phyloP scores from a whole-genome alignment of 2,888 invertebrate species.

The Onchidella celtica region DNA sequence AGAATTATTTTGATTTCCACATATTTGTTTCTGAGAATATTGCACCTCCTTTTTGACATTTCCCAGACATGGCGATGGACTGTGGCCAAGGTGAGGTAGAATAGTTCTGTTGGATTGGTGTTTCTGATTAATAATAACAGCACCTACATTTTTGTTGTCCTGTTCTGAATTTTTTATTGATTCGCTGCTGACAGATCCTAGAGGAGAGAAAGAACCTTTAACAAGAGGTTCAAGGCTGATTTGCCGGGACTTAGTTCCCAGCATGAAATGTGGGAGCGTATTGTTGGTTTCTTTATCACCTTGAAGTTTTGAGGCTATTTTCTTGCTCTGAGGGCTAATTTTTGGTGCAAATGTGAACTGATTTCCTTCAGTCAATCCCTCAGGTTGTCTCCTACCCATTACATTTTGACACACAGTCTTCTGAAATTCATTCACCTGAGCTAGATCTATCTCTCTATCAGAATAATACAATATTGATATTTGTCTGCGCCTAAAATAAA shows the following conservation, averaged over 20 bases:
- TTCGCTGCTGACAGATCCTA: slow-evolving; percentile 26
- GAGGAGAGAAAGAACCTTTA: slow-evolving; percentile 14
- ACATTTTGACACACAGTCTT: no score
- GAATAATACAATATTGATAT: no score
- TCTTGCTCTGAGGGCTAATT: slow-evolving; percentile 66
- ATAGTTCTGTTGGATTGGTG: not conserved
- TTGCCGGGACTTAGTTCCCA: slow-evolving; percentile 61
- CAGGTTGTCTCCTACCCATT: slow-evolving; percentile 66
- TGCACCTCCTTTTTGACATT: not conserved
- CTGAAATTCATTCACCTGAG: no score
- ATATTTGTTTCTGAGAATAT: not conserved
- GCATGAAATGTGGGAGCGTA: slow-evolving; percentile 64
- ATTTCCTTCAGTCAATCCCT: slow-evolving; percentile 52
- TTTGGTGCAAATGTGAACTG: slow-evolving; percentile 62
- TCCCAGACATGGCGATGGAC: not conserved
- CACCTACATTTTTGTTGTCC: slow-evolving; percentile 4
- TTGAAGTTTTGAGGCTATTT: slow-evolving; percentile 61
- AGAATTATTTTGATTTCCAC: not conserved
- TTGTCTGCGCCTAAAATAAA: no score
- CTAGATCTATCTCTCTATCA: no score
- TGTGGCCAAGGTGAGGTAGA: not conserved
- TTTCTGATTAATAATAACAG: not conserved
- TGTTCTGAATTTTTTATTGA: not conserved
- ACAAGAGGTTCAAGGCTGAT: slow-evolving; percentile 60
- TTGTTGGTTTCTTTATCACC: slow-evolving; percentile 57